Conservation (phyloP, 92 coral and sea anemone species). For the Palythoa grandis region DNA sequence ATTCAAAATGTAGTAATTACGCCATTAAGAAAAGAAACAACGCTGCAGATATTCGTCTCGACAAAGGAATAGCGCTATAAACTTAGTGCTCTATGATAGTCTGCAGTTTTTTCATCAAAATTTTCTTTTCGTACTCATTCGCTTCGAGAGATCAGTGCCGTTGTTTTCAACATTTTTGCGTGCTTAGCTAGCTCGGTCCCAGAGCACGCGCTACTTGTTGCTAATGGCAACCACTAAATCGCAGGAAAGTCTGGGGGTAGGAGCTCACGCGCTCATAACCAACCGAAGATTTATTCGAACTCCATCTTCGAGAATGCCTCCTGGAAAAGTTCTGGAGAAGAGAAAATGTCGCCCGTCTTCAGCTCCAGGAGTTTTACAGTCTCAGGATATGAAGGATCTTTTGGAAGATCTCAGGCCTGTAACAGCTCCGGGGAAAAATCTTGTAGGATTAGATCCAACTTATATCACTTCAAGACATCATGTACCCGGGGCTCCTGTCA, state of each 20-base stretch:
- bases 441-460: conserved; percentile 95
- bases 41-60: too few species aligned
- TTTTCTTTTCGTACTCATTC: too few species aligned
- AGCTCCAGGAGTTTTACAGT: conserved; percentile 94
- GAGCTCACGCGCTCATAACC: conserved; percentile 12
- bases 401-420: conserved; percentile 90
- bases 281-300: conserved; percentile 12
- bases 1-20: too few species aligned
- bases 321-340: conserved; percentile 56
- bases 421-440: conserved; percentile 91
- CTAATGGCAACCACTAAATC: conserved; percentile 69
- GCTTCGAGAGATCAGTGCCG: too few species aligned
- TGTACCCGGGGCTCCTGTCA: conserved; percentile 90
- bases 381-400: conserved; percentile 81
- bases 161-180: too few species aligned
- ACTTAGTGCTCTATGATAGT: too few species aligned
- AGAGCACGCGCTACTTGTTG: conserved; percentile 36
- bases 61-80: too few species aligned
- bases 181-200: background rate
- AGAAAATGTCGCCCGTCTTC: conserved; percentile 89
- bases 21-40: too few species aligned
- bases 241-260: background rate
- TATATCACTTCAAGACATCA: conserved; percentile 97
- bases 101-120: background rate
- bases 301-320: conserved; percentile 81